A percentile compares a stretch with the other conserved stretches of the same genome.
These are phyloP conservation scores for Thecophora atra DNA, from an alignment of 2,888 invertebrate genomes.

Conservation along the genomic window DNA sequence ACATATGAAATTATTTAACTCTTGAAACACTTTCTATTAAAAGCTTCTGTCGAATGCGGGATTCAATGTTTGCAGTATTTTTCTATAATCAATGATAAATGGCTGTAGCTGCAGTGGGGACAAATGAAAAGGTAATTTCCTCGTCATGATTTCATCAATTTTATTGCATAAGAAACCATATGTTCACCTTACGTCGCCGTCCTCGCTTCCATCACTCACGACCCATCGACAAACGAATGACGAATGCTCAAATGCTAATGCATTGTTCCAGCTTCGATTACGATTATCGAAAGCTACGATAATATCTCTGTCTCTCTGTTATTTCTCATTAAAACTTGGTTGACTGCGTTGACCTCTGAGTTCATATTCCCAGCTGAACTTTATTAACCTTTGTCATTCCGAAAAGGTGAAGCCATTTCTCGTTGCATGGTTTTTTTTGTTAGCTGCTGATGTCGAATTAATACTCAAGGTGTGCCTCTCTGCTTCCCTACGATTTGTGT, in stretches of 20 bases:
- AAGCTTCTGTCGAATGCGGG: too few species aligned
- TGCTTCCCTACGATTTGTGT: neutral
- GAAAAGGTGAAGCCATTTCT: neutral
- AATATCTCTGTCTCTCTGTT: too few species aligned
- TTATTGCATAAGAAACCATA: too few species aligned
- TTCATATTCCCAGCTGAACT: conserved; percentile 5
- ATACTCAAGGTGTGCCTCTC: conserved; percentile 24
- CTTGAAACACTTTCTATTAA: too few species aligned
- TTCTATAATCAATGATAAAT: too few species aligned
- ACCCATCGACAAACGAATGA: neutral
- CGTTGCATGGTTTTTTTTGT: conserved; percentile 3
- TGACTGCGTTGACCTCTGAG: conserved; percentile 21
- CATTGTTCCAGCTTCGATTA: conserved; percentile 31
- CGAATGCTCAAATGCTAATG: conserved; percentile 23
- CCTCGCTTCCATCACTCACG: too few species aligned
- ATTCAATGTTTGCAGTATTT: too few species aligned
- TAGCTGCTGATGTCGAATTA: neutral
- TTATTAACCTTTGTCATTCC: conserved; percentile 25
- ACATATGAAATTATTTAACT: too few species aligned
- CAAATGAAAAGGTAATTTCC: too few species aligned
- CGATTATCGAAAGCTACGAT: conserved; percentile 13
- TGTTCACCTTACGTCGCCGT: too few species aligned
- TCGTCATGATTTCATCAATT: too few species aligned
- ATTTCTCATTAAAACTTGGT: conserved; percentile 20
- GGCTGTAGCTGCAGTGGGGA: too few species aligned